Evolutionary conservation across 2,113 vertebrate species (phyloP).

Genomic region (Illadopsis cleaveri): DNA sequence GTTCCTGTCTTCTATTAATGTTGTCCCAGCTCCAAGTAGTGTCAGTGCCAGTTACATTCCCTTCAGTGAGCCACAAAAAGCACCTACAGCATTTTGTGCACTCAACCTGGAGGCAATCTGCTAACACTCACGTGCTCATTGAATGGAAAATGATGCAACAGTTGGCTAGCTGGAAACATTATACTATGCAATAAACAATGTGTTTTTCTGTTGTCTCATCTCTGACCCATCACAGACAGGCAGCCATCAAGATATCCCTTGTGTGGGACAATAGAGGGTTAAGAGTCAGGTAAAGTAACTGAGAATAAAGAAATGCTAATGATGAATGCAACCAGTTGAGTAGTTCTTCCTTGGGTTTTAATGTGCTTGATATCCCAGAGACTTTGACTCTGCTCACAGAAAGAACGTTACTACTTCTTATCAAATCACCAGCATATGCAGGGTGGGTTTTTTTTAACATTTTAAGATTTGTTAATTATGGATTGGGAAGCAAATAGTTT

Average conservation of each 20-base stretch:
- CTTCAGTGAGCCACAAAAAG: constrained; percentile 57
- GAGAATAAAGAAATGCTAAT: background rate
- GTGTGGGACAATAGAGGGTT: background rate
- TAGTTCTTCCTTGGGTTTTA: background rate
- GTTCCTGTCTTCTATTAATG: background rate
- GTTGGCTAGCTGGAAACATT: constrained; percentile 40
- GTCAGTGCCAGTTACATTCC: constrained; percentile 14
- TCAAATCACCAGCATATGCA: background rate
- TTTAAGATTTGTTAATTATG: background rate
- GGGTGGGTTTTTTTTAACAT: background rate
- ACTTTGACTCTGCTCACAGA: background rate
- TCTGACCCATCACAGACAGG: background rate
- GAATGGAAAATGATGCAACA: constrained; percentile 65
- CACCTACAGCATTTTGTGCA: constrained; percentile 54
- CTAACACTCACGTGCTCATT: constrained; percentile 44
- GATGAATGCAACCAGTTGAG: background rate
- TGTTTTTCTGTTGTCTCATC: background rate
- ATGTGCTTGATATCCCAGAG: background rate
- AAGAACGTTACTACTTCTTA: fast-evolving
- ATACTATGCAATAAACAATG: background rate
- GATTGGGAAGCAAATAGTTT: background rate
- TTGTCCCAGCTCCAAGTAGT: background rate
- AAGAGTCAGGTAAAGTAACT: background rate
- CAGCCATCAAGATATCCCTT: background rate
- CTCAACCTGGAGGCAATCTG: constrained; percentile 60